phyloP scores from a whole-genome alignment of 2,888 invertebrate species.

The Acronicta alni region DNA sequence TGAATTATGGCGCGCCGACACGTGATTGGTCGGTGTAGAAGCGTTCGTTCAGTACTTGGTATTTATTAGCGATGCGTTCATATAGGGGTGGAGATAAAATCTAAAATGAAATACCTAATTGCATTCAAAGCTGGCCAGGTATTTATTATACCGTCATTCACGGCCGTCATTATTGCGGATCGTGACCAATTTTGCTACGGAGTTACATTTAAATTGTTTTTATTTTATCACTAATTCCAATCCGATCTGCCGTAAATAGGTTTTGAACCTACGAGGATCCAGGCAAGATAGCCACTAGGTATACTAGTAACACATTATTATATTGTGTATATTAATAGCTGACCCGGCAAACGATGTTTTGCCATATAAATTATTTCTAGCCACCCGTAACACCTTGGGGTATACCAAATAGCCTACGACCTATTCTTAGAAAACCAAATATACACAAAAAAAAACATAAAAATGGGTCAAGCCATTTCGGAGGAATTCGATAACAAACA shows the following conservation, averaged over 20 bases:
- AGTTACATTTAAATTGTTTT: constrained; percentile 18
- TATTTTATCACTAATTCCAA: constrained; percentile 3
- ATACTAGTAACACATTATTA: no score
- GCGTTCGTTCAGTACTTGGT: constrained; percentile 56
- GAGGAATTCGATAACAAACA: no score
- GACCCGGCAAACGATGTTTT: no score
- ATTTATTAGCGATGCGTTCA: constrained; percentile 67
- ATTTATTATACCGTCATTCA: constrained; percentile 48
- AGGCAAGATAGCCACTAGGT: no score
- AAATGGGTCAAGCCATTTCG: no score
- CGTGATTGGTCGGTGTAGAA: constrained; percentile 80
- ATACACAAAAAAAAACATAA: no score
- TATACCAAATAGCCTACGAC: no score
- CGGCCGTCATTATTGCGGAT: constrained; percentile 46
- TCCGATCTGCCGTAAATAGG: background rate
- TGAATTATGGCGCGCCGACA: constrained; percentile 84
- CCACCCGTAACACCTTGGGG: no score
- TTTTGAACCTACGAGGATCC: background rate
- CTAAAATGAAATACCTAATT: constrained; percentile 64
- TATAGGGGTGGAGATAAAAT: constrained; percentile 68
- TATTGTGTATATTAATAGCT: no score
- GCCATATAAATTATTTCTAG: no score
- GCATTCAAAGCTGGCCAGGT: constrained; percentile 45
- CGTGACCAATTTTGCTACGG: constrained; percentile 39
- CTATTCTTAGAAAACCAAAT: no score